Percentiles rank a stretch among this genome's conserved stretches.
phyloP scores from a whole-genome alignment of 2,113 vertebrate species.

The Ploceus nigricollis region DNA sequence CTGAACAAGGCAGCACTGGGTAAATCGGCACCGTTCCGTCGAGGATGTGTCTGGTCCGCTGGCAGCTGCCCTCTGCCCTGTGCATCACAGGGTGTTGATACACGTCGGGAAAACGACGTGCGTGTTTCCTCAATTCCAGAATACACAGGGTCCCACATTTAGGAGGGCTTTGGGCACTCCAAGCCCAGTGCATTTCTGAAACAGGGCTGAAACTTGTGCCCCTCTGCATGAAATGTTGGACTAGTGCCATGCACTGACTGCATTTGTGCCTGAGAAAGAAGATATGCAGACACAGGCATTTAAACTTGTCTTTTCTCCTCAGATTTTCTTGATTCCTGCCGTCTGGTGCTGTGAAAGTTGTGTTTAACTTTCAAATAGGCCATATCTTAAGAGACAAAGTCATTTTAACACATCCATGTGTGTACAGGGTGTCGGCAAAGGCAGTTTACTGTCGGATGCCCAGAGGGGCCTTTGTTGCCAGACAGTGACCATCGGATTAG shows the following conservation, averaged over 20 bases:
- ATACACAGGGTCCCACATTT: rapidly evolving
- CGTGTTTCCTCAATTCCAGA: not conserved
- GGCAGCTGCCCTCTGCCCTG: not conserved
- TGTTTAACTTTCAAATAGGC: not conserved
- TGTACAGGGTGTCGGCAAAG: rapidly evolving
- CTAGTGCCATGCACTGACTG: rapidly evolving
- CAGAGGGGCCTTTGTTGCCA: not conserved
- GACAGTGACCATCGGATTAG: not conserved
- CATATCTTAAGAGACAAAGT: not conserved
- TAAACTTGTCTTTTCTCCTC: not conserved
- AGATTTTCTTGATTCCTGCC: not conserved
- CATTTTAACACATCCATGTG: rapidly evolving
- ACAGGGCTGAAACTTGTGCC: not conserved
- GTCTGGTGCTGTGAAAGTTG: not conserved
- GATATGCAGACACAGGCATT: not conserved
- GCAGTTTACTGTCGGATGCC: not conserved
- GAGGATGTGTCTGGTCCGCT: rapidly evolving
- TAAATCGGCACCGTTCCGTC: rapidly evolving
- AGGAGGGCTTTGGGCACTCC: not conserved
- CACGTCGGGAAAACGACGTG: rapidly evolving
- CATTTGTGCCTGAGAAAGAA: not conserved
- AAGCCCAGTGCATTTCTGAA: not conserved
- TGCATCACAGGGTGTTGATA: rapidly evolving
- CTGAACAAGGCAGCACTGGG: rapidly evolving
- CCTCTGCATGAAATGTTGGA: rapidly evolving